Evolutionary conservation across 2,113 vertebrate species (phyloP).

Genomic region (Cephalopterus ornatus): DNA sequence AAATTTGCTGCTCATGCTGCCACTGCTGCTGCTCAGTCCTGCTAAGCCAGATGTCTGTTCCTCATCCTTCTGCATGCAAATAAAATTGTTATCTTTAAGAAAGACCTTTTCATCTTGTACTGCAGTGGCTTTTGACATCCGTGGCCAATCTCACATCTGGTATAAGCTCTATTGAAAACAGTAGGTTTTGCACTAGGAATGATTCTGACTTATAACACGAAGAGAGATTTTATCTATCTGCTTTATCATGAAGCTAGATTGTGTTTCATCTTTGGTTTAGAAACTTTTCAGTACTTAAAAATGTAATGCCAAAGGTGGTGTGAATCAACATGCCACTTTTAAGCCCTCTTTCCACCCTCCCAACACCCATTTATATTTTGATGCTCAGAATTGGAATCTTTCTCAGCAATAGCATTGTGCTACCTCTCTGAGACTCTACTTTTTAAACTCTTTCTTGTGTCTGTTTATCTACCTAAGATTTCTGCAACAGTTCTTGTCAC

Average conservation of each 20-base stretch:
- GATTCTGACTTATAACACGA: neutral
- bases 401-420: neutral
- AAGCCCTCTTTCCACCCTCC: neutral
- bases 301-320: neutral
- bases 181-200: neutral
- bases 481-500: neutral
- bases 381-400: neutral
- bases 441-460: neutral
- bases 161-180: neutral
- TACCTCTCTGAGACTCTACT: neutral
- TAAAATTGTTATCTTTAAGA: neutral
- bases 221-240: neutral
- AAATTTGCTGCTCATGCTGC: conserved; percentile 5
- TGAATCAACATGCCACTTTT: neutral
- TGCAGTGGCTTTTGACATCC: neutral
- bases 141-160: neutral
- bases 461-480: neutral
- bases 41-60: conserved; percentile 49
- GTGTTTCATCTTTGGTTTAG: neutral
- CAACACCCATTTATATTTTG: rapidly evolving
- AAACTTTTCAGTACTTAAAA: neutral
- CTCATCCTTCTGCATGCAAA: neutral
- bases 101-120: neutral
- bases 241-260: neutral
- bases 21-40: neutral